These are phyloP conservation scores for Brachypteracias leptosomus DNA, from an alignment of 2,113 vertebrate species.

Conservation along the genomic window DNA sequence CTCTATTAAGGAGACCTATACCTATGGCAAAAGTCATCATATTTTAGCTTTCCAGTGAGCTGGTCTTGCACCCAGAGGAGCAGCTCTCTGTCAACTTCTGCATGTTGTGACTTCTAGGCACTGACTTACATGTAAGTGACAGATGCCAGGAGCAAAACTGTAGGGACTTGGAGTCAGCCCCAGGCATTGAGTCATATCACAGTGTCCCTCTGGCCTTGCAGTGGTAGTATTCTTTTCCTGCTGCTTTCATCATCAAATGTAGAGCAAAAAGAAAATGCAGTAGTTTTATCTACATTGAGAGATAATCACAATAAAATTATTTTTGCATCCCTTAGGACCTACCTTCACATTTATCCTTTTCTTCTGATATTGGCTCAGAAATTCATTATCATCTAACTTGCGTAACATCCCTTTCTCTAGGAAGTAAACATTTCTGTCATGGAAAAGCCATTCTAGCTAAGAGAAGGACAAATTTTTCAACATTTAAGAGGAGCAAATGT, in stretches of 20 bases:
- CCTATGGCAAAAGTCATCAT: background rate
- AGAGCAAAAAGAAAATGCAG: background rate
- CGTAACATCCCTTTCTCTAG: background rate
- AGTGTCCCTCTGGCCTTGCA: background rate
- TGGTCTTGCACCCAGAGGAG: background rate
- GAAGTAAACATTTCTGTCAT: background rate
- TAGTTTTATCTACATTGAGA: background rate
- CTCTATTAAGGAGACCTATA: background rate
- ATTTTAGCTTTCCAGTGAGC: background rate
- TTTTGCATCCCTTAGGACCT: background rate
- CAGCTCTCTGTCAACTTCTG: background rate
- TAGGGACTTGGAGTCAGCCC: background rate
- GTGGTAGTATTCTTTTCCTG: background rate
- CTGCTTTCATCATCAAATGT: background rate
- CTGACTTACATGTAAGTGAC: background rate
- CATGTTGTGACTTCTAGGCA: accelerated
- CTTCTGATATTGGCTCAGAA: background rate
- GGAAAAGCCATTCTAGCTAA: background rate
- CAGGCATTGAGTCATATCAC: background rate
- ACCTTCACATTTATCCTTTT: background rate
- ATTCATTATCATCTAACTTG: background rate
- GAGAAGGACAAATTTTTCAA: background rate
- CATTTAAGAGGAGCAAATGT: accelerated
- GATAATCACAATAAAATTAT: background rate
- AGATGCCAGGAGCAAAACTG: background rate